phyloP scores from a whole-genome alignment of 2,888 invertebrate species.

The Mesorhabditis sp. region DNA sequence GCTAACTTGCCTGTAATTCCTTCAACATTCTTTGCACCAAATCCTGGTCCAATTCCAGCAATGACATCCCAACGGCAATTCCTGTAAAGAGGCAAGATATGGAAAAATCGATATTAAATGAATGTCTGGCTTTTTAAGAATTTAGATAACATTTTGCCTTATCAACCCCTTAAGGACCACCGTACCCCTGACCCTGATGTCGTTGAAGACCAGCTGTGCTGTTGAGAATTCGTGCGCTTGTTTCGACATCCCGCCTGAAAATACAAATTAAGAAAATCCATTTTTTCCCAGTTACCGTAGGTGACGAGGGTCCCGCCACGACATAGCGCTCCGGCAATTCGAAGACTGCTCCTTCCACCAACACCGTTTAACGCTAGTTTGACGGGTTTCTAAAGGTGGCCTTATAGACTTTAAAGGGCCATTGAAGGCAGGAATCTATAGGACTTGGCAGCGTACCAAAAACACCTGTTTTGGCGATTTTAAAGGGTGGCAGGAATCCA shows the following conservation, averaged over 20 bases:
- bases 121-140: neutral
- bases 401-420: no score
- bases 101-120: neutral
- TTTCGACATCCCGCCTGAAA: slow-evolving; percentile 73
- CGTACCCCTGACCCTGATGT: slow-evolving; percentile 71
- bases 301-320: slow-evolving; percentile 78
- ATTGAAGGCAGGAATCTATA: no score
- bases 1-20: slow-evolving; percentile 5
- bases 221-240: slow-evolving; percentile 79
- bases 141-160: no score
- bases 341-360: slow-evolving; percentile 82
- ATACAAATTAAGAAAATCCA: neutral
- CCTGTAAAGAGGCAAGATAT: no score
- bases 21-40: slow-evolving; percentile 7
- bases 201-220: slow-evolving; percentile 77
- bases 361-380: slow-evolving; percentile 86
- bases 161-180: slow-evolving; percentile 67
- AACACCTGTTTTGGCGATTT: no score
- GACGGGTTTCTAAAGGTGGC: slow-evolving; percentile 65
- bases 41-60: slow-evolving; percentile 69
- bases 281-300: slow-evolving; percentile 68
- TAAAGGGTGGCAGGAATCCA: no score
- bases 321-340: slow-evolving; percentile 72
- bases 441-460: no score
- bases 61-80: slow-evolving; percentile 66